phyloP scores from a whole-genome alignment of 2,797 vertebrate genomes.

The Characodon lateralis region DNA sequence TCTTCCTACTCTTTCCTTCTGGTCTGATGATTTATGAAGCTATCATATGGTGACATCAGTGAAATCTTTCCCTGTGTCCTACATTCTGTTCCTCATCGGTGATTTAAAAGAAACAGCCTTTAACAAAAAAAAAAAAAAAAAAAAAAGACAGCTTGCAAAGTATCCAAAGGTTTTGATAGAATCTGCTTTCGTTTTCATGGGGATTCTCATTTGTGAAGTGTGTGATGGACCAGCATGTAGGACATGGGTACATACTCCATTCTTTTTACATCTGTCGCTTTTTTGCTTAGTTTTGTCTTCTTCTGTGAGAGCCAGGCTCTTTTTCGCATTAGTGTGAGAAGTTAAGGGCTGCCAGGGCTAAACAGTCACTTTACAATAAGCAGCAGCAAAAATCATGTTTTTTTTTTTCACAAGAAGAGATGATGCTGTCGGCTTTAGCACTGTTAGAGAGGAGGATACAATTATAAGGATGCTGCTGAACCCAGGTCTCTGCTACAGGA shows the following conservation, averaged over 20 bases:
- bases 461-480: neutral
- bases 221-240: conserved; percentile 50
- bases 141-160: neutral
- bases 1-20: conserved; percentile 44
- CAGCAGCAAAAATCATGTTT: neutral
- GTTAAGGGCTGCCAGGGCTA: neutral
- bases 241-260: conserved; percentile 35
- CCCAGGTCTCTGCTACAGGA: neutral
- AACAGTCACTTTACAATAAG: neutral
- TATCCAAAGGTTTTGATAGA: neutral
- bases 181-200: conserved; percentile 24
- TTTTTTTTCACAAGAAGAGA: conserved; percentile 21
- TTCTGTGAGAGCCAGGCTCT: neutral
- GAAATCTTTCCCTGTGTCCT: conserved; percentile 6
- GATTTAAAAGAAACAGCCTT: conserved; percentile 18
- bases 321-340: neutral
- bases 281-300: conserved; percentile 9
- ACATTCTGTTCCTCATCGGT: conserved; percentile 13
- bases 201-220: conserved; percentile 41
- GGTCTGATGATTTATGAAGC: conserved; percentile 61
- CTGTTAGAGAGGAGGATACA: neutral
- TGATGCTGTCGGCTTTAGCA: neutral
- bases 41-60: conserved; percentile 51
- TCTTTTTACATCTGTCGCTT: conserved; percentile 15
- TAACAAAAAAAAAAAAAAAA: neutral